Evolutionary conservation across 2,113 vertebrate species (phyloP).

Genomic region (Micromys minutus): DNA sequence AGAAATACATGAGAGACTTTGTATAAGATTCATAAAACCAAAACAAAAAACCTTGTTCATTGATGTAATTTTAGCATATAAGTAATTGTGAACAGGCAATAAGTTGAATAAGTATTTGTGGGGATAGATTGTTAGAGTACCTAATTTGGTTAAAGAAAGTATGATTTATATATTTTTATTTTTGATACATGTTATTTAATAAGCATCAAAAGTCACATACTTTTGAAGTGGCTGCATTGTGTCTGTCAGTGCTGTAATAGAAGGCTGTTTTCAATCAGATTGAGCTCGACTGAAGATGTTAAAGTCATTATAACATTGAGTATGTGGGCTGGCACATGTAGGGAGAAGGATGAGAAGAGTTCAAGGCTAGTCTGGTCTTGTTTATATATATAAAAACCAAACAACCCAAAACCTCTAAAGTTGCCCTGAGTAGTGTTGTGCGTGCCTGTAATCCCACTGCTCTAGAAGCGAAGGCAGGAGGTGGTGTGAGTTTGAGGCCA

Average conservation of each 20-base stretch:
- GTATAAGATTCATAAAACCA: slow-evolving; percentile 7
- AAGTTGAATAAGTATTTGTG: slow-evolving; percentile 23
- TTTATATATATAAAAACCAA: neutral
- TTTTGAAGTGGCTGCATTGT: neutral
- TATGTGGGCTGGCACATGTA: neutral
- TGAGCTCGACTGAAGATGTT: neutral
- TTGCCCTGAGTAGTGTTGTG: no score
- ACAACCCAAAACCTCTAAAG: neutral
- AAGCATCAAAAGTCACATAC: neutral
- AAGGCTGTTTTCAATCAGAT: neutral
- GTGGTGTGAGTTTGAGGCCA: neutral
- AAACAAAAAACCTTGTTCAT: neutral
- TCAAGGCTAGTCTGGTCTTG: neutral
- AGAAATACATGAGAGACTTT: neutral
- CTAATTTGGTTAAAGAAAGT: slow-evolving; percentile 40
- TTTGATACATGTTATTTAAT: neutral
- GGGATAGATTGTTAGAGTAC: neutral
- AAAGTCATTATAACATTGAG: neutral
- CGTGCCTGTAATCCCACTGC: neutral
- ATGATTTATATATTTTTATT: slow-evolving; percentile 18
- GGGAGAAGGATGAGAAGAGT: neutral
- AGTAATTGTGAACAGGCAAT: slow-evolving; percentile 28
- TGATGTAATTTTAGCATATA: neutral
- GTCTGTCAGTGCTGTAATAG: slow-evolving; percentile 10
- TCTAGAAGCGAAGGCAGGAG: neutral